Percentiles rank a stretch among this genome's conserved stretches.
phyloP scores from a whole-genome alignment of 64 coral and sea anemone genomes.

The Trachythela sp. region DNA sequence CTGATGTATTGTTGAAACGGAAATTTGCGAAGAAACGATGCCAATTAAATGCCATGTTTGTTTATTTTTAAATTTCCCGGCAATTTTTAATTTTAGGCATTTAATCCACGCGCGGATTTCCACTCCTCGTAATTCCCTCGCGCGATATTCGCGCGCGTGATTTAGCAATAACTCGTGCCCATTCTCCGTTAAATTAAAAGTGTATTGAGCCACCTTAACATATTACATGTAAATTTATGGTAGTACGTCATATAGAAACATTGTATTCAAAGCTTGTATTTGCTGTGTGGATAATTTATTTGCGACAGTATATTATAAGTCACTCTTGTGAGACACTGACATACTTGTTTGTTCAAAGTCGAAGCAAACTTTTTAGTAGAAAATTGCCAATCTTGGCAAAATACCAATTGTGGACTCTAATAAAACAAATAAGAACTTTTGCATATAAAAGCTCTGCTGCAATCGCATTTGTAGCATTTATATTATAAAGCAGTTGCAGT shows the following conservation, averaged over 20 bases:
- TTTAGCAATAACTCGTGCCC: too few relatives aligned
- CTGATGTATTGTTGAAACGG: too few relatives aligned
- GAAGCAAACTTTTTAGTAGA: not conserved
- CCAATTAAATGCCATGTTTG: too few relatives aligned
- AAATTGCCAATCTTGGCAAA: slow-evolving; percentile 2
- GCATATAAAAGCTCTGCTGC: not conserved
- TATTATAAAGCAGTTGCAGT: not conserved
- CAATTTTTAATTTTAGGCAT: too few relatives aligned
- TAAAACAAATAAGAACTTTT: not conserved
- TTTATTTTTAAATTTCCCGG: too few relatives aligned
- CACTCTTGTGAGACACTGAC: too few relatives aligned
- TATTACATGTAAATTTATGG: not conserved
- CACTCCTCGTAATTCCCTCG: too few relatives aligned
- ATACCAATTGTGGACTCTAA: not conserved
- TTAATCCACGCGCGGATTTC: too few relatives aligned
- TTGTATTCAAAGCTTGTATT: not conserved
- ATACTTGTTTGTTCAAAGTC: not conserved
- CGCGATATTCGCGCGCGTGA: too few relatives aligned
- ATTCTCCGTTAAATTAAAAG: too few relatives aligned
- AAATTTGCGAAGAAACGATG: too few relatives aligned
- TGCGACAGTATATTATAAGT: not conserved
- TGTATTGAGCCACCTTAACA: too few relatives aligned
- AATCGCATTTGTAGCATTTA: not conserved
- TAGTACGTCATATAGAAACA: not conserved
- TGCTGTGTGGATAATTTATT: not conserved